Evolutionary conservation across 2,797 vertebrate genomes (phyloP), one percentile per base, ranked within the genome.

Genomic region (Anableps anableps): DNA sequence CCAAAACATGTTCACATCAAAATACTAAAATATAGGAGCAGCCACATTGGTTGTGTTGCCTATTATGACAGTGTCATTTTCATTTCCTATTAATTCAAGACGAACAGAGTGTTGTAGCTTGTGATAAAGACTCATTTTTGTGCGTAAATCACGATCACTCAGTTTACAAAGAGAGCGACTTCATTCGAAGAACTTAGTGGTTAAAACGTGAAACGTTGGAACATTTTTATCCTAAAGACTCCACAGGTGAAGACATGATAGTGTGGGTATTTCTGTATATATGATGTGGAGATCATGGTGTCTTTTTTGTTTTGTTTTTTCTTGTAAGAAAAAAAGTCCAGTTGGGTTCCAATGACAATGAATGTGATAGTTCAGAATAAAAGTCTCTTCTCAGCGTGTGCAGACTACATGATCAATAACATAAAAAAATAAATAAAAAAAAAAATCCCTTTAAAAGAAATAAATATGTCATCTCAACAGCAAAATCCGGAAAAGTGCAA

Each of bases 11-110:
- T 90, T 88, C 89, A 94, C 91, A 94, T 89, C 90, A 91, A 94
- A 92, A 94, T 91, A 91, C n/a, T 92, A 85, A 91, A 91, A 92
- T 88, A 93, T 93, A 94, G 93, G 92, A 95, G 94, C 94, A 90
- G 86, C 79, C 88, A 90, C 84, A 89, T 29, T 75, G 41, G 83
- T 82, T 83, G 89, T 92, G 91, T 78, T 79, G 88, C 82, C 82
- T 82, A 80, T 84, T 76, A 77, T 31, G 83, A 87, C 79, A 45
- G 87, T 93, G 87, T 89, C 58, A 78, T 87, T 87, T 87, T 29
- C 38, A 73, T 86, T 77, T 83, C 43, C 90, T 73, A 87, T 91
- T 87, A 74, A 90, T 87, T 85, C 26, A 89, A 85, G 74, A 89
- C 78, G 85, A 86, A 82, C 81, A 87, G 72, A 86, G 87, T 80